Base-by-base conservation (phyloP, 2,797 vertebrate genomes). In the Thaleichthys pacificus region DNA sequence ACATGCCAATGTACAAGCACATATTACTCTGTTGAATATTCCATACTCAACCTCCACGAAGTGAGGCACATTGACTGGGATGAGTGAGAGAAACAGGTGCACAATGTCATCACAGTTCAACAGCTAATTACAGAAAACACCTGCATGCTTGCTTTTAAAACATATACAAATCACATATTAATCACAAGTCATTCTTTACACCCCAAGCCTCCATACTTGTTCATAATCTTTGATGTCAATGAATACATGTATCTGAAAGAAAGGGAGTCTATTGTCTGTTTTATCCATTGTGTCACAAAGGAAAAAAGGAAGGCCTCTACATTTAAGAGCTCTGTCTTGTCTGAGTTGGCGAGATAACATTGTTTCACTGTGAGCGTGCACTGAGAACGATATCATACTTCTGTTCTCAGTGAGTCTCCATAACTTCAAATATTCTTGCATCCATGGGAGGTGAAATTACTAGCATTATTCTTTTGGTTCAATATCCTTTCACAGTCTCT, bases 401-500 rank as follows among this genome's bases (percentile, higher is more conserved):
- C 21, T 38, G 19, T 42, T 38, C 30, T 28, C 26, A 63, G 61
- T 32, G 6, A 35, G 8, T 8, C 7, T 35, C 32, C 32, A 8
- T 35, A 35, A 7, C 32, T 6, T 35, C 7, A 35, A 35, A 35
- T 35, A 35, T 35, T 68, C 57, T 26, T 28, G 61, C 62, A 75
- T 83, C 58, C 73, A 79, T 76, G 70, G 72, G 66, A 63, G 69
- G 75, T 35, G 57, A 67, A 7, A 67, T 62, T 56, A 84, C 19
- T 74, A 4, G 15, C 65, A 71, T 7, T 30, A 26, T 63, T 0
- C 21, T 42, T 49, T 49, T 51, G 4, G 57, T 69, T 19, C 11
- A 61, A 3, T 77, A 73, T 75, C 60, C 74, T 66, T 79, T 81
- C 11, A 84, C 75, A 73, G 17, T 49, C 70, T 82, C 28, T 75